Percentiles rank a stretch among this genome's conserved stretches.
phyloP scores from a whole-genome alignment of 2,888 invertebrate genomes.

The Ditula angustiorana region DNA sequence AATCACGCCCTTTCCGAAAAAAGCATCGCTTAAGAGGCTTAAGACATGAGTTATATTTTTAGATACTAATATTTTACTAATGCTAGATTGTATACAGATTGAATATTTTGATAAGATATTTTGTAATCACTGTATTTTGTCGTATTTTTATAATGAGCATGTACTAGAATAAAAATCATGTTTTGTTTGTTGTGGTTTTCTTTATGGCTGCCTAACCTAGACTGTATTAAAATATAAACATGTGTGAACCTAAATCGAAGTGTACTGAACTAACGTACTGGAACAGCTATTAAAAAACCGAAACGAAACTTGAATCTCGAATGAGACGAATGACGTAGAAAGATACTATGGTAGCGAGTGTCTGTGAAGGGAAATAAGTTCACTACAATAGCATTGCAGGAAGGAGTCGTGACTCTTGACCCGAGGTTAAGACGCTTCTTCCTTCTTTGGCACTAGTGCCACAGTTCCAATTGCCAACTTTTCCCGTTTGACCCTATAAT shows the following conservation, averaged over 20 bases:
- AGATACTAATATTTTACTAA: constrained; percentile 50
- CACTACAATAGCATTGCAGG: not conserved
- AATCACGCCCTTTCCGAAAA: constrained; percentile 20
- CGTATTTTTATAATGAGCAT: constrained; percentile 69
- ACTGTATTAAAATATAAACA: not conserved
- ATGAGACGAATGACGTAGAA: too few relatives aligned
- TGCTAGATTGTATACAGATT: constrained; percentile 56
- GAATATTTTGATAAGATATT: constrained; percentile 50
- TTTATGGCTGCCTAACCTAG: constrained; percentile 72
- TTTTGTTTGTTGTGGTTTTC: constrained; percentile 83
- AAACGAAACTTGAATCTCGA: not conserved
- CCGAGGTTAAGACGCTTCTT: too few relatives aligned
- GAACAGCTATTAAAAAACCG: not conserved
- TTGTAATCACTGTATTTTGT: constrained; percentile 61
- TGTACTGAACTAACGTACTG: not conserved
- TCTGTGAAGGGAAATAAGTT: not conserved
- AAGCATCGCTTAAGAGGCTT: constrained; percentile 36
- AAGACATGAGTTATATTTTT: constrained; percentile 41
- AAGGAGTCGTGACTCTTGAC: not conserved
- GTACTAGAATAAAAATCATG: constrained; percentile 79
- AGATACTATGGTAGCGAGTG: not conserved
- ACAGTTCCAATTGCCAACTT: not conserved
- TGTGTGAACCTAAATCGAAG: constrained; percentile 13
- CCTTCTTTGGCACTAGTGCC: not conserved
- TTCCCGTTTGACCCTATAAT: constrained; percentile 16